Evolutionary conservation across 1,140 invertebrate genomes (phyloP), one percentile per base, ranked within the genome.

Genomic region (Lineus longissimus): DNA sequence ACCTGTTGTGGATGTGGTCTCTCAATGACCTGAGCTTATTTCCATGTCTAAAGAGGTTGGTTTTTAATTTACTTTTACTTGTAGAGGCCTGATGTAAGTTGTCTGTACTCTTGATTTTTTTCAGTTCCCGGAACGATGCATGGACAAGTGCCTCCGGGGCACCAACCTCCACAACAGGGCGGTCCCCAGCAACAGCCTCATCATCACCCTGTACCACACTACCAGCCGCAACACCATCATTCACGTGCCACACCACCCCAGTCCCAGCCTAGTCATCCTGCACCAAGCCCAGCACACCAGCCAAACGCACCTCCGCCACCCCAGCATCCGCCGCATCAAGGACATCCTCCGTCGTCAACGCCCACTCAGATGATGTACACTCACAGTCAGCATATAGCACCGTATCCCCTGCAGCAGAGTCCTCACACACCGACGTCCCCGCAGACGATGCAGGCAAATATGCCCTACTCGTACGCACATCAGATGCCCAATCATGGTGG

Each of bases 341-440:
- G 61, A 0, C 69, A 64, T 19, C 70, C 68, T 19, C 63, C 65
- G 31, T 63, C 62, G 13, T 62, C 62, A 15, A 57, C 40, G 22
- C 63, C 69, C 13, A 63, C 63, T 9, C 71, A 73, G 55, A 31
- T 65, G 17, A 27, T 66, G 31, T 54, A 29, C 55, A 55, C 59
- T 19, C 67, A 66, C 13, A 65, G 64, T 59, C 63, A 33, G 27
- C 59, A 61, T n/a, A 63, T 62, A 25, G 61, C 54, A n/a, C 61
- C 66, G 40, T 62, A 70, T 33, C 63, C 68, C 17, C 65, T 72
- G 22, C 72, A 72, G 59, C 68, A 62, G 9, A 55, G 54, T 43
- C 72, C 72, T 19, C 72, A 73, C 61, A 68, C 72, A 2, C 70
- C 70, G 13, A 71, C 63, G 41, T 72, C 70, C 2, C 72, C 72